A percentile compares a stretch with the other conserved stretches of the same genome.
phyloP scores from a whole-genome alignment of 2,113 vertebrate genomes.

The Dendrocopos noguchii region DNA sequence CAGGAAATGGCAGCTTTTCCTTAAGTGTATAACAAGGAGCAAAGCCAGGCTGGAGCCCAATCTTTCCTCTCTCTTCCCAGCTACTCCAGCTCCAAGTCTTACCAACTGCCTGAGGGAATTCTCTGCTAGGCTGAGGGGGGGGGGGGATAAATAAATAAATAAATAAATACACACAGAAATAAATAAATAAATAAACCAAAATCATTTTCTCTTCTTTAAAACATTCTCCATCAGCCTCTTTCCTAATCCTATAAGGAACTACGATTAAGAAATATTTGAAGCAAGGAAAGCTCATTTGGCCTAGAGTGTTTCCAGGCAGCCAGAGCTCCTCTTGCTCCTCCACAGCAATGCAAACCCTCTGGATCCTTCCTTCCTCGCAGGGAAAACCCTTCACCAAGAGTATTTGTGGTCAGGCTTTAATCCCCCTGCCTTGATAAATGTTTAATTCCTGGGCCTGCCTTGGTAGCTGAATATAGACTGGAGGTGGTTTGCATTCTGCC shows the following conservation, averaged over 20 bases:
- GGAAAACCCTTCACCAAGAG: conserved; percentile 48
- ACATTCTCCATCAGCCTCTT: conserved; percentile 57
- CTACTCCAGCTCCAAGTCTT: conserved; percentile 52
- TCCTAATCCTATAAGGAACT: conserved; percentile 74
- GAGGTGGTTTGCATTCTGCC: conserved; percentile 51
- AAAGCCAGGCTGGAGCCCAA: background rate
- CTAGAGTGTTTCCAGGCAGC: background rate
- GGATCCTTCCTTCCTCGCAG: conserved; percentile 48
- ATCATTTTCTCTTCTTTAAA: background rate
- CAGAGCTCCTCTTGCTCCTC: conserved; percentile 8
- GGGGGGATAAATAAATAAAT: too few species aligned
- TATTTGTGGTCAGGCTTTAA: conserved; percentile 67
- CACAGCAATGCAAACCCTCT: background rate
- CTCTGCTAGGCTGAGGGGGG: background rate
- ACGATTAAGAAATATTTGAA: conserved; percentile 70
- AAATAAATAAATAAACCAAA: background rate
- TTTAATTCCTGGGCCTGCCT: conserved; percentile 67
- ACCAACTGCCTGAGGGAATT: conserved; percentile 53
- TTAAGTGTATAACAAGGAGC: conserved; percentile 64
- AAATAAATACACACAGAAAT: background rate
- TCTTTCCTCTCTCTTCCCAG: conserved; percentile 4
- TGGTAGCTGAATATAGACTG: conserved; percentile 45
- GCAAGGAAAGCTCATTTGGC: conserved; percentile 67
- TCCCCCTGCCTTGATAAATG: conserved; percentile 57
- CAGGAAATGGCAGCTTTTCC: conserved; percentile 70